Percentiles rank a stretch among this genome's conserved stretches.
phyloP scores from a whole-genome alignment of 2,888 invertebrate species.

The Cosmopolites sordidus region DNA sequence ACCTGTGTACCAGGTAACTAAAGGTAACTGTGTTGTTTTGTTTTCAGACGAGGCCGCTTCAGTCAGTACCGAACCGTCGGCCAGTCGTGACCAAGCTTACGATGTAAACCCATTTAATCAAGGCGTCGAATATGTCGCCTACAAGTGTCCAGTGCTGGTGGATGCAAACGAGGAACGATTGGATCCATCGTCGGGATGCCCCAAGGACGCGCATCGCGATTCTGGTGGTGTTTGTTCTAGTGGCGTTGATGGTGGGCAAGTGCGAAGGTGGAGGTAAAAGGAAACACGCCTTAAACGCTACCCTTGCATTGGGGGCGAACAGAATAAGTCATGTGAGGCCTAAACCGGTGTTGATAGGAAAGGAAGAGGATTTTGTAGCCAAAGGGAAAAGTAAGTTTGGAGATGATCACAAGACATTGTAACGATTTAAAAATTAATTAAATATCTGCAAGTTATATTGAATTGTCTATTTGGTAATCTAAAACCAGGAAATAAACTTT shows the following conservation, averaged over 20 bases:
- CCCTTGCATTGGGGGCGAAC: conserved; percentile 10
- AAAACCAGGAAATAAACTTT: no score
- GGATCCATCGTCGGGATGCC: no score
- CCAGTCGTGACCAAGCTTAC: background rate
- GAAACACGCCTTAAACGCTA: conserved; percentile 3
- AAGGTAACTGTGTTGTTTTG: conserved; percentile 27
- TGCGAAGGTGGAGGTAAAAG: conserved; percentile 20
- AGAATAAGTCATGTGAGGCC: conserved; percentile 14
- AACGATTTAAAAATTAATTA: no score
- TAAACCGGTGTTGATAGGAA: conserved; percentile 27
- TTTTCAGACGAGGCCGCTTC: conserved; percentile 21
- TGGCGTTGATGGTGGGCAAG: conserved; percentile 22
- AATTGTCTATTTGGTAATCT: no score
- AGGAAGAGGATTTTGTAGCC: conserved; percentile 40
- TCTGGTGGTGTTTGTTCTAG: conserved; percentile 5
- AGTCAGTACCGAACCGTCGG: conserved; percentile 21
- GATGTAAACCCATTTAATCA: conserved; percentile 19
- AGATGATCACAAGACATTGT: no score
- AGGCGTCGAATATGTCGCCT: conserved; percentile 24
- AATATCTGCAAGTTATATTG: no score
- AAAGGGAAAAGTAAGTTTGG: conserved; percentile 46
- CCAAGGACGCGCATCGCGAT: background rate
- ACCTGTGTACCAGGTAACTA: conserved; percentile 20
- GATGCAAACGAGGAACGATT: background rate
- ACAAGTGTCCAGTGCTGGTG: background rate